Percentiles rank a stretch among this genome's conserved stretches.
These are phyloP conservation scores for Melanostoma scalare DNA, from an alignment of 2,888 invertebrate species.

Conservation along the genomic window DNA sequence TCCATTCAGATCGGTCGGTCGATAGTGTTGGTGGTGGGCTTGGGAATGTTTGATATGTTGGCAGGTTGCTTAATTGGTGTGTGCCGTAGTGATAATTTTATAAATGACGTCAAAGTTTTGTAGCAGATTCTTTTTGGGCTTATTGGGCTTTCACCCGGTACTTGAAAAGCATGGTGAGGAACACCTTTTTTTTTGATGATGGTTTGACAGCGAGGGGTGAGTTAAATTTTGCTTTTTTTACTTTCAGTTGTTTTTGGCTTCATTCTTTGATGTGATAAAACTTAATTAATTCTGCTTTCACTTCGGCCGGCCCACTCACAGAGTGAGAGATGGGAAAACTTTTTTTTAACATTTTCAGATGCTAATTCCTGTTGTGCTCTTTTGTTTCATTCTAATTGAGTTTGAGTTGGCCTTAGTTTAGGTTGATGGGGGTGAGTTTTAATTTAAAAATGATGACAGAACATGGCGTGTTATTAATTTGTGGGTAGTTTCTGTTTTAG, in stretches of 20 bases:
- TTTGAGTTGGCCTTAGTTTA: slow-evolving; percentile 18
- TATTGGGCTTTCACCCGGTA: slow-evolving; percentile 52
- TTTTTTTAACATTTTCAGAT: slow-evolving; percentile 2
- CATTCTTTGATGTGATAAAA: slow-evolving; percentile 58
- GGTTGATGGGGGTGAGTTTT: slow-evolving; percentile 7
- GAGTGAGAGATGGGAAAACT: slow-evolving; percentile 4
- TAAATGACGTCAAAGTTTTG: slow-evolving; percentile 80
- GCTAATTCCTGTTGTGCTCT: slow-evolving; percentile 22
- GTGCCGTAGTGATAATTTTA: slow-evolving; percentile 81
- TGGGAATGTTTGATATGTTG: slow-evolving; percentile 78
- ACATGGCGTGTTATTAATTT: slow-evolving; percentile 40
- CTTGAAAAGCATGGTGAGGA: slow-evolving; percentile 46
- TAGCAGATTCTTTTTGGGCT: slow-evolving; percentile 48
- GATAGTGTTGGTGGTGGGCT: slow-evolving; percentile 63
- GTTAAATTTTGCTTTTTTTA: slow-evolving; percentile 21
- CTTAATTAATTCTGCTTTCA: slow-evolving; percentile 66
- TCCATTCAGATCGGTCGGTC: slow-evolving; percentile 21
- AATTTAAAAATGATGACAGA: slow-evolving; percentile 34
- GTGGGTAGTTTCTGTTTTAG: too few species aligned
- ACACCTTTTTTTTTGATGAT: slow-evolving; percentile 47
- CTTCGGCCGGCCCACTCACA: slow-evolving; percentile 10
- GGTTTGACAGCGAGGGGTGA: slow-evolving; percentile 39
- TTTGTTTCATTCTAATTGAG: slow-evolving; percentile 32
- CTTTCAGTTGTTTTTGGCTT: slow-evolving; percentile 31
- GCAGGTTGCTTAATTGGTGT: slow-evolving; percentile 81